Evolutionary conservation across 2,797 vertebrate genomes (phyloP).

Genomic region (Odontamblyopus rebecca): DNA sequence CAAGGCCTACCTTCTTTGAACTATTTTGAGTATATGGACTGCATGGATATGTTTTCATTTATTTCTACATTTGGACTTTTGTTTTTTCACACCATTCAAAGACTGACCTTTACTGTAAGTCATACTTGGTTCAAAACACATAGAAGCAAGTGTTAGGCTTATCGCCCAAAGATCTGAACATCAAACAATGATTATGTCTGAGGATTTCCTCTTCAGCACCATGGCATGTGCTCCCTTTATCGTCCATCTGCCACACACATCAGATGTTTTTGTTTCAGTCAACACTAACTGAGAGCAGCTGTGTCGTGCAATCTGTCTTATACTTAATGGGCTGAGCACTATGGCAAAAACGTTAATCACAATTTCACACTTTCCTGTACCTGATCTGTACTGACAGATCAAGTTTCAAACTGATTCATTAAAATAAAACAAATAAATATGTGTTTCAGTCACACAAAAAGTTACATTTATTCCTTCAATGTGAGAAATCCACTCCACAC

Average conservation of each 20-base stretch:
- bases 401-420: too few species aligned
- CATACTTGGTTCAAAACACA: not conserved
- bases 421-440: too few species aligned
- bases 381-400: too few species aligned
- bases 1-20: too few species aligned
- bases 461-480: too few species aligned
- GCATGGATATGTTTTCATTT: not conserved
- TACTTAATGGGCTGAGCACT: not conserved
- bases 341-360: not conserved
- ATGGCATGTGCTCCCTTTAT: constrained; percentile 17
- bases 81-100: not conserved
- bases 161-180: constrained; percentile 18
- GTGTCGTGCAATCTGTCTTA: not conserved
- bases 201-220: constrained; percentile 40
- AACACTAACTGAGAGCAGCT: not conserved
- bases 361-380: not conserved
- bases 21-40: too few species aligned
- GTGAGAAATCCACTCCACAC: too few species aligned
- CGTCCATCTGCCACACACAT: constrained; percentile 22
- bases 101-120: not conserved
- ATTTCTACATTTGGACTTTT: not conserved
- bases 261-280: constrained; percentile 17
- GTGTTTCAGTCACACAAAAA: too few species aligned
- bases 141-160: constrained; percentile 21
- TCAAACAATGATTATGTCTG: constrained; percentile 27